These are phyloP conservation scores for Myanophis thanlyinensis DNA, from an alignment of 2,113 vertebrate genomes.

Conservation along the genomic window DNA sequence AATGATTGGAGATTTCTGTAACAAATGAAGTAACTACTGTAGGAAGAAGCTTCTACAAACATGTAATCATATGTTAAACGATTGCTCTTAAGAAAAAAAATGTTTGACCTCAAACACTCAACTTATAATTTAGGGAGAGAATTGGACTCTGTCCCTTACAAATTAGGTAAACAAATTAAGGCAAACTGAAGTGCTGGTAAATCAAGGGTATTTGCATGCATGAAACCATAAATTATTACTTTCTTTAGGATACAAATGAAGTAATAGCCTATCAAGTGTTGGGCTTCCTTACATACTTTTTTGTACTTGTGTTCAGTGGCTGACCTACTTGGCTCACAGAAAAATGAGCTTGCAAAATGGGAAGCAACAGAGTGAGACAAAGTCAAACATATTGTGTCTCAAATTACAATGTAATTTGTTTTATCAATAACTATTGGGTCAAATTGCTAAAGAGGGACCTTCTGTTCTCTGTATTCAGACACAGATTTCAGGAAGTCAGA, in stretches of 20 bases:
- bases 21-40: neutral
- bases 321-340: neutral
- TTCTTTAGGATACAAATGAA: conserved; percentile 20
- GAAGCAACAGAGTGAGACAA: neutral
- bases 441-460: neutral
- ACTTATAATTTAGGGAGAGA: conserved; percentile 48
- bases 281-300: neutral
- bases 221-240: conserved; percentile 44
- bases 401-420: neutral
- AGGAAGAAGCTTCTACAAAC: conserved; percentile 35
- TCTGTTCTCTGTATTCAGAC: neutral
- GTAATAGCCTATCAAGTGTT: neutral
- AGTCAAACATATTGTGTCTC: neutral
- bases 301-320: conserved; percentile 2
- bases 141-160: conserved; percentile 33
- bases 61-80: conserved; percentile 34
- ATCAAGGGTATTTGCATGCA: conserved; percentile 25
- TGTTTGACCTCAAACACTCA: conserved; percentile 37
- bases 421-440: neutral
- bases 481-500: neutral
- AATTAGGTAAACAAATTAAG: conserved; percentile 44
- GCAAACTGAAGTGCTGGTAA: conserved; percentile 41
- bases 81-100: conserved; percentile 43
- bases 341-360: rapidly evolving
- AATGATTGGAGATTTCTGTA: conserved; percentile 35